Conservation (phyloP, 2,797 vertebrate genomes). For the Ciconia nigra region DNA sequence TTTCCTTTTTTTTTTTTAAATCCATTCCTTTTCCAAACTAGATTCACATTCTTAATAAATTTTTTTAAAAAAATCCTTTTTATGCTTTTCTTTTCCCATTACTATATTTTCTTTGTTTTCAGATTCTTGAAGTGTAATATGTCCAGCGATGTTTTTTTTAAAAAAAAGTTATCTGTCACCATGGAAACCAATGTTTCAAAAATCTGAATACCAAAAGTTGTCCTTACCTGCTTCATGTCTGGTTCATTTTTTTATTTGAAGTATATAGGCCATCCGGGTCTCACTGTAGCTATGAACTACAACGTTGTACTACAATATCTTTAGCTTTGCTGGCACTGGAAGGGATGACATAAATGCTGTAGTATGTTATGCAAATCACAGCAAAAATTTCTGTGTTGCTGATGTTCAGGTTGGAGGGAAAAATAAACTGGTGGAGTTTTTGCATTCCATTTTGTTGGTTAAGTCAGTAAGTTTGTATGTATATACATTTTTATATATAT, state of each 20-base stretch:
- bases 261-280: neutral
- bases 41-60: neutral
- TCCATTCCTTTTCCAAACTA: neutral
- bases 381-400: neutral
- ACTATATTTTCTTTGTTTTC: neutral
- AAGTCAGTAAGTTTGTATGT: neutral
- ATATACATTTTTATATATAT: neutral
- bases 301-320: neutral
- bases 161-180: neutral
- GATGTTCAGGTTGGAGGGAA: neutral
- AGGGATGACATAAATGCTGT: neutral
- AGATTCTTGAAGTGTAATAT: neutral
- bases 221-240: neutral
- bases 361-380: neutral
- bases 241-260: neutral
- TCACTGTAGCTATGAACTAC: neutral
- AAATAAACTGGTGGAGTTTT: neutral
- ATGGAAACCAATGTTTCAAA: conserved; percentile 21
- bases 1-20: neutral
- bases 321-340: neutral
- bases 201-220: neutral
- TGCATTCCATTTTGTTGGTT: neutral
- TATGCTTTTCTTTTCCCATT: neutral
- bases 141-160: neutral
- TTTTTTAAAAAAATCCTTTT: neutral